These are phyloP conservation scores for Lophura swinhoii DNA, from an alignment of 2,797 vertebrate genomes.

Conservation along the genomic window DNA sequence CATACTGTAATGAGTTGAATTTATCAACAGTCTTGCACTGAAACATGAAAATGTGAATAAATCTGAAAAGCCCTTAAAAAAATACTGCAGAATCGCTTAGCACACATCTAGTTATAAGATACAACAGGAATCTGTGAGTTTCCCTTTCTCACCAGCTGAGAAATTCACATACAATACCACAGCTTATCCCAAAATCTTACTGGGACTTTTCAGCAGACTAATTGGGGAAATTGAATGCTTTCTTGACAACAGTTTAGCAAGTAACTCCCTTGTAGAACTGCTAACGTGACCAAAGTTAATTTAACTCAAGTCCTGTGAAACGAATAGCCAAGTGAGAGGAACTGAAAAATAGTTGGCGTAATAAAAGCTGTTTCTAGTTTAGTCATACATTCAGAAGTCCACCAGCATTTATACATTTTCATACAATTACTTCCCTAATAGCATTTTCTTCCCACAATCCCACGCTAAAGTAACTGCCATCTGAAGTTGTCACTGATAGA, in stretches of 20 bases:
- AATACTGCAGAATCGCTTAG: neutral
- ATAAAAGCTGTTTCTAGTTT: neutral
- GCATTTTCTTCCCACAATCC: neutral
- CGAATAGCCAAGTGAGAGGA: neutral
- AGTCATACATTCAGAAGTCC: neutral
- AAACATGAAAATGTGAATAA: constrained; percentile 16
- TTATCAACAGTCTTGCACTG: neutral
- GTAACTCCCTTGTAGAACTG: neutral
- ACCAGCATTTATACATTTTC: neutral
- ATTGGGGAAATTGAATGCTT: neutral
- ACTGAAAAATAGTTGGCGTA: neutral
- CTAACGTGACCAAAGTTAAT: neutral
- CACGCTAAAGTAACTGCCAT: neutral
- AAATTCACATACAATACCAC: neutral
- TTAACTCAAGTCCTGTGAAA: neutral
- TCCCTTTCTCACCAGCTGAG: neutral
- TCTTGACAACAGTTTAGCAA: neutral
- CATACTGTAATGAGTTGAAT: neutral
- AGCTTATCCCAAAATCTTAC: neutral
- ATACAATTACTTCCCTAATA: neutral
- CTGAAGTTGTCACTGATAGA: neutral
- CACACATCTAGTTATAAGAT: neutral
- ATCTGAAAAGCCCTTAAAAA: neutral
- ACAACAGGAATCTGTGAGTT: constrained; percentile 34
- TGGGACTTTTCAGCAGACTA: neutral